A percentile compares a stretch with the other conserved stretches of the same genome.
Conservation (phyloP, 2,113 vertebrate genomes). For the Illadopsis cleaveri region DNA sequence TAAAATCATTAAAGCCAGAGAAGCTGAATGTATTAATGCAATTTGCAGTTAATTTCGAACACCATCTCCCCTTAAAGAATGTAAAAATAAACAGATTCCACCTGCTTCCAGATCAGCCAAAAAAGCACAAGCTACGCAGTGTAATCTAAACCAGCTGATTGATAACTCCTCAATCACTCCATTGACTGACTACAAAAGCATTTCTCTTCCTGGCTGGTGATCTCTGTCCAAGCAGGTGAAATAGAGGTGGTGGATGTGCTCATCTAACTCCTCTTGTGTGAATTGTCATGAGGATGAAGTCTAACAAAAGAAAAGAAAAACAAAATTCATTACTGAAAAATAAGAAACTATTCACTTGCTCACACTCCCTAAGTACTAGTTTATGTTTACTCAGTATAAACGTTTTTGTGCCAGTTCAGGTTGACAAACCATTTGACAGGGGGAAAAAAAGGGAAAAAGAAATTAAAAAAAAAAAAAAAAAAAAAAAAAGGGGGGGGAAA, state of each 20-base stretch:
- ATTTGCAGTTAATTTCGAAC: neutral
- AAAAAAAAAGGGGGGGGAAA: too few species aligned
- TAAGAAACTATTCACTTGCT: neutral
- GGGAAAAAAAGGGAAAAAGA: neutral
- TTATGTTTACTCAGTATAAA: neutral
- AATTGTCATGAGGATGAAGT: neutral
- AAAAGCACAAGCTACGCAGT: neutral
- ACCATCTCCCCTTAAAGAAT: neutral
- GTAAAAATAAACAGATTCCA: conserved; percentile 19
- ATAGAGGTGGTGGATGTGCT: neutral
- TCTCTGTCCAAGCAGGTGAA: neutral
- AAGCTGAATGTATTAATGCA: neutral
- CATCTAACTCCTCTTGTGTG: fast-evolving
- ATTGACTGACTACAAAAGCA: neutral
- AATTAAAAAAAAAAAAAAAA: too few species aligned
- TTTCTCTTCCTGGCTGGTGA: neutral
- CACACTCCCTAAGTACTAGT: neutral
- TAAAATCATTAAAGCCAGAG: neutral
- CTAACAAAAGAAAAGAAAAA: neutral
- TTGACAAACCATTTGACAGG: neutral
- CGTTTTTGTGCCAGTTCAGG: neutral
- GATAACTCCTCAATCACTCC: neutral
- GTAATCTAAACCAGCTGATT: neutral
- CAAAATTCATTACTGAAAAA: neutral
- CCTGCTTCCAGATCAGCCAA: neutral